Percentiles rank a stretch among this genome's conserved stretches.
Conservation (phyloP, 2,888 invertebrate genomes). For the Branchipolynoe longqiensis region DNA sequence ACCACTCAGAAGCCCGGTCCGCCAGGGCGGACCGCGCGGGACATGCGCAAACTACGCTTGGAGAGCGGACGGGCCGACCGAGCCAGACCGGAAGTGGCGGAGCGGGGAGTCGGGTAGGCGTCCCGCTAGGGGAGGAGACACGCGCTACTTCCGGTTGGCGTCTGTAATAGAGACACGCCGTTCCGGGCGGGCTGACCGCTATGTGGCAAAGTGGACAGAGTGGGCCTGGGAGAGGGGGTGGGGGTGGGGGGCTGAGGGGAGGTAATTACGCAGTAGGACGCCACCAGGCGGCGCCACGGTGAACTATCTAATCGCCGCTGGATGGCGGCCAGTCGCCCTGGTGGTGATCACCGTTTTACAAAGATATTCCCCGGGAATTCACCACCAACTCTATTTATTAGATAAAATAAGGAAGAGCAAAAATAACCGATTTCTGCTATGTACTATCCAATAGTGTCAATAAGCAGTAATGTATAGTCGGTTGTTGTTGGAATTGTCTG, state of each 20-base stretch:
- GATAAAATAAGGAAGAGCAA: too few species aligned
- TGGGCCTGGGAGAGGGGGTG: slow-evolving; percentile 7
- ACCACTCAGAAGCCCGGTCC: not conserved
- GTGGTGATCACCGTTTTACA: too few species aligned
- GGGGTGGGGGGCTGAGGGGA: not conserved
- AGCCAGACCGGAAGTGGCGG: slow-evolving; percentile 10
- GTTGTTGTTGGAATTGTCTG: too few species aligned
- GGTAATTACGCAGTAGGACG: not conserved
- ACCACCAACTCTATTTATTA: too few species aligned
- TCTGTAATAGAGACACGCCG: slow-evolving; percentile 26
- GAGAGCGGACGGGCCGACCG: not conserved
- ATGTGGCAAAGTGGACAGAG: slow-evolving; percentile 9
- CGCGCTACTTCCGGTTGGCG: slow-evolving; percentile 28
- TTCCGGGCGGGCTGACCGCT: not conserved
- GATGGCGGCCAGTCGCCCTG: too few species aligned
- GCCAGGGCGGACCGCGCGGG: not conserved
- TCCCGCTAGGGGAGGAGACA: slow-evolving; percentile 36
- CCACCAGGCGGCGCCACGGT: not conserved
- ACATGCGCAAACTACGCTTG: slow-evolving; percentile 22
- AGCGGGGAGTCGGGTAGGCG: slow-evolving; percentile 7
- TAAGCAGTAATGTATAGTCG: too few species aligned
- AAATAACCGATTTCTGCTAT: too few species aligned
- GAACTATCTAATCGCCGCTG: not conserved
- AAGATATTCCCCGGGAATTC: too few species aligned
- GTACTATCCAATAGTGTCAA: too few species aligned